phyloP scores from a whole-genome alignment of 2,113 vertebrate species.

The Otocyon megalotis region DNA sequence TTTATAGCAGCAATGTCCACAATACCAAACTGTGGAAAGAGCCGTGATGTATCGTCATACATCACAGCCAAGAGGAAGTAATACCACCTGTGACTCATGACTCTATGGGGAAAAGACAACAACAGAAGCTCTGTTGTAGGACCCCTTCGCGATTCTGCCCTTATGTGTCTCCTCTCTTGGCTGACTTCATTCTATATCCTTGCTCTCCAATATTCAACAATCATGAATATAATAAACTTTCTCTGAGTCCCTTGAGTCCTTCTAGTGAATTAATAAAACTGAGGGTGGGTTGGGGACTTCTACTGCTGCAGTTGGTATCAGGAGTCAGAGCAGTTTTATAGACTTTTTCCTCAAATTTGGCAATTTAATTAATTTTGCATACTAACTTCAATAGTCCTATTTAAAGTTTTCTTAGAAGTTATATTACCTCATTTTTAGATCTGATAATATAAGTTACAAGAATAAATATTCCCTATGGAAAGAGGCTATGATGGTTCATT shows the following conservation, averaged over 20 bases:
- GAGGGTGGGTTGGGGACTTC: no score
- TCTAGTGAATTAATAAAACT: not conserved
- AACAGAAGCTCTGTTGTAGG: not conserved
- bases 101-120: not conserved
- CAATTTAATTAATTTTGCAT: not conserved
- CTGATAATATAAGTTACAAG: not conserved
- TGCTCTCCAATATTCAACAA: not conserved
- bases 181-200: not conserved
- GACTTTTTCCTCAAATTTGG: not conserved
- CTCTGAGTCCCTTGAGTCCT: not conserved
- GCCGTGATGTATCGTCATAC: not conserved
- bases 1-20: no score
- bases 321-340: not conserved
- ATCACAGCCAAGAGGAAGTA: not conserved
- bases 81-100: no score
- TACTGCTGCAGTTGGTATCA: not conserved
- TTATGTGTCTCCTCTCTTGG: not conserved
- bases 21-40: no score
- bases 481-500: not conserved
- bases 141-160: not conserved
- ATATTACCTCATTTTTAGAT: not conserved
- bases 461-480: not conserved
- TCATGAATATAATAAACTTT: not conserved
- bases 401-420: not conserved
- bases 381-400: not conserved